Conservation (phyloP, 1,140 invertebrate genomes). For the Drosophila sucinea region DNA sequence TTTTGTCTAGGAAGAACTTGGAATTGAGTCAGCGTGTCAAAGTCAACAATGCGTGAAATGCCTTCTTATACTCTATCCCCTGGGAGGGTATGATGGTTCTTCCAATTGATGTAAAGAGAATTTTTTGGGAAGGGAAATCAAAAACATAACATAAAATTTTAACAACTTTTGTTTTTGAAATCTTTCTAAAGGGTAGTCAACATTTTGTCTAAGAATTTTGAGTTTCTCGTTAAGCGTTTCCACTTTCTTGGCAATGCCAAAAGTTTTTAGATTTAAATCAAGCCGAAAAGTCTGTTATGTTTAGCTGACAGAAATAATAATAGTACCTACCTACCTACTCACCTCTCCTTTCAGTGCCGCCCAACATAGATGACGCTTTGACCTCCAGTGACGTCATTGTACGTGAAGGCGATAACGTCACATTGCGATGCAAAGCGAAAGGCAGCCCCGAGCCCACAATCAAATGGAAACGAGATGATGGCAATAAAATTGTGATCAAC, state of each 20-base stretch:
- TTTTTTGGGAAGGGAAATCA: neutral
- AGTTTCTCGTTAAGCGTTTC: constrained; percentile 7
- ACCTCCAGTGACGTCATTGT: constrained; percentile 96
- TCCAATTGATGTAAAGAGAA: neutral
- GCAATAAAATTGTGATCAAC: constrained; percentile 91
- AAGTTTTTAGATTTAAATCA: constrained; percentile 66
- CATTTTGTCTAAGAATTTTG: neutral
- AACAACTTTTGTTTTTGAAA: neutral
- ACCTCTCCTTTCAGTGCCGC: too few species aligned
- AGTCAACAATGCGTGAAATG: constrained; percentile 72
- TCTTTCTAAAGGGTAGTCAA: neutral
- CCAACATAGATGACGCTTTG: constrained; percentile 94
- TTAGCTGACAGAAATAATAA: constrained; percentile 50
- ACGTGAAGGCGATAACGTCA: constrained; percentile 94
- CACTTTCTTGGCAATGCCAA: constrained; percentile 50
- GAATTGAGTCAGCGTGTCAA: constrained; percentile 53
- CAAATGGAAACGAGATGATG: constrained; percentile 95
- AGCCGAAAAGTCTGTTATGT: constrained; percentile 40
- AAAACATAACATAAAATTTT: neutral
- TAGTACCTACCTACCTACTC: constrained; percentile 12
- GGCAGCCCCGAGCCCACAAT: constrained; percentile 94
- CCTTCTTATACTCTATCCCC: constrained; percentile 33
- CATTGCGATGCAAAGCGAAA: constrained; percentile 92
- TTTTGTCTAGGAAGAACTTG: constrained; percentile 28
- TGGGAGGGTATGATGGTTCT: neutral